These are phyloP conservation scores for Trididemnum nubilum DNA, from an alignment of 23 tunicate genomes.

Conservation along the genomic window DNA sequence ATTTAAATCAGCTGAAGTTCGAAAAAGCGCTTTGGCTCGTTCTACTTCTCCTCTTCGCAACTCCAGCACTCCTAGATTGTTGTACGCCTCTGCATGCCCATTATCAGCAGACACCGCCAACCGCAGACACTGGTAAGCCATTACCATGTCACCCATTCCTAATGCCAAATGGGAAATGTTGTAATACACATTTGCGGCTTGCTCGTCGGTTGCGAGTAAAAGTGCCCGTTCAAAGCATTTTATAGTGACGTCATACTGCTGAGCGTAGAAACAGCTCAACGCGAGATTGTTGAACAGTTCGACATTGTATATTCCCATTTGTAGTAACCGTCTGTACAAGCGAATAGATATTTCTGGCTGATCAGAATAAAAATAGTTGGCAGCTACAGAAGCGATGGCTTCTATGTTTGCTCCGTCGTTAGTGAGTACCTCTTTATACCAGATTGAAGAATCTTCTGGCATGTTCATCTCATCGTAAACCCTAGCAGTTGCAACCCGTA, in stretches of 20 bases:
- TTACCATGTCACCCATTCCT: conserved; percentile 73
- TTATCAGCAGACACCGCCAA: conserved; percentile 70
- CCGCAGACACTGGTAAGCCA: conserved; percentile 92
- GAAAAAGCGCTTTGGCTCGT: conserved; percentile 56
- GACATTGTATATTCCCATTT: conserved; percentile 86
- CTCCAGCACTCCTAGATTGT: conserved; percentile 87
- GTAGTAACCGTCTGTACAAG: conserved; percentile 75
- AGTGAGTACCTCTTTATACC: conserved; percentile 66
- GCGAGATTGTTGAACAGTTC: conserved; percentile 83
- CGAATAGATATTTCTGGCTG: conserved; percentile 89
- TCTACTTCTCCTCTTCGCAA: conserved; percentile 85
- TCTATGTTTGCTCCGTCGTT: conserved; percentile 71
- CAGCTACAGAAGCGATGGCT: conserved; percentile 87
- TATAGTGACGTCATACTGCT: conserved; percentile 88
- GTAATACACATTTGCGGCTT: conserved; percentile 84
- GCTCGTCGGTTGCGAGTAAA: conserved; percentile 59
- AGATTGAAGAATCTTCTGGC: conserved; percentile 57
- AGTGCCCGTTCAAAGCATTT: conserved; percentile 90
- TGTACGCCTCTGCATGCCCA: conserved; percentile 84
- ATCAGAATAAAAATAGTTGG: conserved; percentile 85
- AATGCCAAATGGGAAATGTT: conserved; percentile 90
- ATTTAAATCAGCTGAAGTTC: conserved; percentile 66
- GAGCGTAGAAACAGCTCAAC: conserved; percentile 87
- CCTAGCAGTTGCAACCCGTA: conserved; percentile 75
- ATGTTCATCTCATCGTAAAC: conserved; percentile 72